These are phyloP conservation scores for Agrochola macilenta DNA, from an alignment of 2,888 invertebrate genomes.

Conservation along the genomic window DNA sequence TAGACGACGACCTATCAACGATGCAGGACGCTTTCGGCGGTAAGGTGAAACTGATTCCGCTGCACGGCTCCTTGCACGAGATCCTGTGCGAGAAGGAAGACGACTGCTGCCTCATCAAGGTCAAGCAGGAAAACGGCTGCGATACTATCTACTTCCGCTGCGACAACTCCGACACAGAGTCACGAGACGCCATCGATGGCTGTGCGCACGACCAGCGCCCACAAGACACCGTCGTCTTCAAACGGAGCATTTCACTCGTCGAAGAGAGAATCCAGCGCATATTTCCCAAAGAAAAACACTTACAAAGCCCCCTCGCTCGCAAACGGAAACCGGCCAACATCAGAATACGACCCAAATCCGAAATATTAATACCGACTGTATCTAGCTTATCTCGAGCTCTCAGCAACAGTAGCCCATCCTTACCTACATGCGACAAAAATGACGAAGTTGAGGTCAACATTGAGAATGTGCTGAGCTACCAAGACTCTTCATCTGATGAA, in stretches of 20 bases:
- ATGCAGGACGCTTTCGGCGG: constrained; percentile 88
- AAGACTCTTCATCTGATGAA: constrained; percentile 87
- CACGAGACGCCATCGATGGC: constrained; percentile 83
- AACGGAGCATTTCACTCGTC: constrained; percentile 84
- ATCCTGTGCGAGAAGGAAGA: constrained; percentile 86
- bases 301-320: constrained; percentile 62
- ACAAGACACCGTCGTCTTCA: constrained; percentile 84
- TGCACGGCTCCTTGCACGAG: constrained; percentile 87
- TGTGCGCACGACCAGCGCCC: constrained; percentile 57
- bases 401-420: constrained; percentile 84
- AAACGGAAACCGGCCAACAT: constrained; percentile 59
- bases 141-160: constrained; percentile 86
- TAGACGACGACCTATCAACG: constrained; percentile 89
- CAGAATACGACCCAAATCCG: constrained; percentile 76
- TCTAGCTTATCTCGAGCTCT: constrained; percentile 74
- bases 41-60: constrained; percentile 83
- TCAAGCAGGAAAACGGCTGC: constrained; percentile 87
- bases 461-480: constrained; percentile 84
- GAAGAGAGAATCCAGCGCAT: constrained; percentile 85
- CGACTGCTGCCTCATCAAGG: constrained; percentile 88
- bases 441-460: constrained; percentile 85
- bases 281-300: constrained; percentile 79
- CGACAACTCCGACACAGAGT: constrained; percentile 84
- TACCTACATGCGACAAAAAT: constrained; percentile 71
- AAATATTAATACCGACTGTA: constrained; percentile 74